Conservation (phyloP, 2,888 invertebrate species). For the Brassicogethes aeneus region DNA sequence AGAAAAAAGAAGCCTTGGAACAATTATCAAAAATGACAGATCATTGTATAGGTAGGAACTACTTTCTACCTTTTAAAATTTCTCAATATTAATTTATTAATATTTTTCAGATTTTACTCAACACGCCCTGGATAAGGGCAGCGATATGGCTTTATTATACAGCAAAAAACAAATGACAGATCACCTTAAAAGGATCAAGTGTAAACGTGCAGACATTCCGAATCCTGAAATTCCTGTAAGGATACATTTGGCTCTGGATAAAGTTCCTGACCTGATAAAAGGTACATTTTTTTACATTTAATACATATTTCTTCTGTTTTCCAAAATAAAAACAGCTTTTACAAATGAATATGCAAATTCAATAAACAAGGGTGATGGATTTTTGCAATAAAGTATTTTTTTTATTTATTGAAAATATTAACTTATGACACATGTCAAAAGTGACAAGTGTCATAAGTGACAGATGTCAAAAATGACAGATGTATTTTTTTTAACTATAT, state of each 20-base stretch:
- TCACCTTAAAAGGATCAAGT: constrained; percentile 74
- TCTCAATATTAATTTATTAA: no score
- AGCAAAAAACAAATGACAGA: constrained; percentile 68
- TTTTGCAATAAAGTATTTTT: background rate
- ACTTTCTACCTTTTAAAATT: no score
- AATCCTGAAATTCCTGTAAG: constrained; percentile 84
- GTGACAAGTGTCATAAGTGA: no score
- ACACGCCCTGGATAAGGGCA: constrained; percentile 67
- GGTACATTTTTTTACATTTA: constrained; percentile 46
- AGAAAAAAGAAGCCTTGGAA: constrained; percentile 76
- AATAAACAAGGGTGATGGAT: no score
- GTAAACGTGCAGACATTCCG: constrained; percentile 76
- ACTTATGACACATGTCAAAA: no score
- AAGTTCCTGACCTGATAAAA: constrained; percentile 71
- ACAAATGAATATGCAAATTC: no score
- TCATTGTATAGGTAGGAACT: constrained; percentile 83
- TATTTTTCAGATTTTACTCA: constrained; percentile 77
- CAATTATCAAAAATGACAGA: constrained; percentile 77
- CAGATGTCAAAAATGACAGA: no score
- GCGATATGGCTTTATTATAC: constrained; percentile 75
- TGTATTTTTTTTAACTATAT: no score
- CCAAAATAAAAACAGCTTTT: no score
- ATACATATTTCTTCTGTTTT: no score
- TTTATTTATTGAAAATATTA: background rate
- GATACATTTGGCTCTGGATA: constrained; percentile 70